Evolutionary conservation across 2,797 vertebrate species (phyloP).

Genomic region (Poecilia gillii): DNA sequence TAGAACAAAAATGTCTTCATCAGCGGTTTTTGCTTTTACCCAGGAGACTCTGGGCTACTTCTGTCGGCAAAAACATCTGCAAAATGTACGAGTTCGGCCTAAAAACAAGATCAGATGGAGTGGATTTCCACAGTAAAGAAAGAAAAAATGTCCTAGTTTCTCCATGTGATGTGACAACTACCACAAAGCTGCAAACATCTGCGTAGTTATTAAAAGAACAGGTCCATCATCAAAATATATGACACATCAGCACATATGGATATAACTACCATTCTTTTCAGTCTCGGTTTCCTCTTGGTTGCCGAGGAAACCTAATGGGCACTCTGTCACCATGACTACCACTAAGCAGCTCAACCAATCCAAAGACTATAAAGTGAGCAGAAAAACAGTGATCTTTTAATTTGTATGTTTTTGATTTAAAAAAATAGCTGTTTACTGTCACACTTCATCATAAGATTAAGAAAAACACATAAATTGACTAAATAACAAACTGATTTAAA

Average conservation of each 20-base stretch:
- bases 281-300: constrained; percentile 3
- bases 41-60: constrained; percentile 53
- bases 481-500: not conserved
- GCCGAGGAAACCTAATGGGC: not conserved
- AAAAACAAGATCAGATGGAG: constrained; percentile 50
- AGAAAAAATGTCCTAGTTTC: constrained; percentile 43
- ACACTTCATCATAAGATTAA: not conserved
- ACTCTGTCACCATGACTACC: constrained; percentile 26
- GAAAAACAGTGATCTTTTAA: not conserved
- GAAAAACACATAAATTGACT: not conserved
- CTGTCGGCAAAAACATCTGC: constrained; percentile 69
- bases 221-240: not conserved
- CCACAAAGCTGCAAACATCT: constrained; percentile 18
- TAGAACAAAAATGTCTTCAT: constrained; percentile 53
- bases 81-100: constrained; percentile 54
- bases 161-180: constrained; percentile 22
- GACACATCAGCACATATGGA: constrained; percentile 8
- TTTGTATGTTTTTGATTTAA: not conserved
- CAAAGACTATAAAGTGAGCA: not conserved
- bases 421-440: not conserved
- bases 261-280: not conserved
- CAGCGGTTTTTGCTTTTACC: constrained; percentile 62
- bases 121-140: constrained; percentile 14
- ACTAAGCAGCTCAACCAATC: constrained; percentile 10
- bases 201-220: constrained; percentile 25